Percentiles rank a stretch among this genome's conserved stretches.
These are phyloP conservation scores for Volucella bombylans DNA, from an alignment of 2,888 invertebrate genomes.

Conservation along the genomic window DNA sequence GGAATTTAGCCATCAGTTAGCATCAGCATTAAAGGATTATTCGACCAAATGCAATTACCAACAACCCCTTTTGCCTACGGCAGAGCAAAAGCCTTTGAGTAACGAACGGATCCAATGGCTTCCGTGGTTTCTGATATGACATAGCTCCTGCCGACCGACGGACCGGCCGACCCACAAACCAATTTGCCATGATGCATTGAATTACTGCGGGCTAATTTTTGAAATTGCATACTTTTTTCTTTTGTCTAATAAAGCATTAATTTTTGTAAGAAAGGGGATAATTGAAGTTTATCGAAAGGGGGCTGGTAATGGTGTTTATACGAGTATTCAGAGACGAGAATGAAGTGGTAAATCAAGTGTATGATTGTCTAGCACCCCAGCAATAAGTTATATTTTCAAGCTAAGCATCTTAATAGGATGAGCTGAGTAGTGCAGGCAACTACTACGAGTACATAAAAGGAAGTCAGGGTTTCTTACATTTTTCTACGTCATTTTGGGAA, in stretches of 20 bases:
- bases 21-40: conserved; percentile 82
- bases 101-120: conserved; percentile 47
- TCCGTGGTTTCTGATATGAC: not conserved
- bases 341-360: conserved; percentile 45
- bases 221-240: conserved; percentile 22
- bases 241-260: conserved; percentile 30
- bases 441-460: not conserved
- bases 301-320: not conserved
- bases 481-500: no score
- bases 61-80: conserved; percentile 75
- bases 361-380: conserved; percentile 66
- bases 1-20: conserved; percentile 77
- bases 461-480: no score
- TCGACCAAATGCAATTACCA: conserved; percentile 82
- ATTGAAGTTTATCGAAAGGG: conserved; percentile 26
- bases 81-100: conserved; percentile 49
- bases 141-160: no score
- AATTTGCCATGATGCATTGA: conserved; percentile 51
- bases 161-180: conserved; percentile 44
- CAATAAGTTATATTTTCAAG: conserved; percentile 25
- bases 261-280: conserved; percentile 36
- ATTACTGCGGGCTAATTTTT: conserved; percentile 52
- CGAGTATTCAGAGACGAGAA: not conserved
- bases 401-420: no score
- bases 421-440: not conserved